Evolutionary conservation across 1,140 invertebrate species (phyloP), one percentile per base, ranked within the genome.

Genomic region (Plectus sambesii): DNA sequence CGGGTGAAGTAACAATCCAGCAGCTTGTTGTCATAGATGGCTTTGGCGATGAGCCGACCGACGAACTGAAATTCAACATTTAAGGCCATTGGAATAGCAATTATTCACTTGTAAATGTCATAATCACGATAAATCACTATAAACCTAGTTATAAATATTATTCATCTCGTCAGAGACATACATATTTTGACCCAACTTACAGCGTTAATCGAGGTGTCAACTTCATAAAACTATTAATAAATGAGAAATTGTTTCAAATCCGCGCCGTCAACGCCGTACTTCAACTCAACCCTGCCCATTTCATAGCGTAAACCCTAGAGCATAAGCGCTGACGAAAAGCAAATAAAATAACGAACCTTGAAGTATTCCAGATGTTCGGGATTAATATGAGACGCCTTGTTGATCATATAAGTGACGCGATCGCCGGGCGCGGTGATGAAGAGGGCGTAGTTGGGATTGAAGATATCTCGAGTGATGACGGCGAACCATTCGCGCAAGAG

Each of bases 341-440:
- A n/a, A 33, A 33, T 12, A 12, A 33, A 33, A 17, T 12, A n/a
- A 26, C 2, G 27, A 35, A 63, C 63, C 45, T 89, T 90, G 69
- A 87, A 92, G 71, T 92, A 92, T 60, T 81, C 84, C 50, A 92
- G 75, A 72, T 92, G 87, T 73, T 90, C 89, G 0, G 84, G 83
- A 77, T 92, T 92, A 64, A 84, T 87, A 63, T 90, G 84, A 42
- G 85, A 89, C 3, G 83, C 80, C 30, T 84, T 82, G 71, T 90
- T 90, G 49, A 92, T 90, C 81, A 87, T 90, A 69, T 92, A 92
- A n/a, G 87, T 92, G 9, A 90, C 87, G 44, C 87, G 74, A 72
- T 92, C 87, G 27, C 87, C 87, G 46, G 87, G 87, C 25, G 85
- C 87, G 12, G 84, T 87, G 25, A 81, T 83, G 72, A 92, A 92